Percentiles rank a stretch among this genome's conserved stretches.
phyloP scores from a whole-genome alignment of 2,797 vertebrate species.

The Acipenser oxyrinchus region DNA sequence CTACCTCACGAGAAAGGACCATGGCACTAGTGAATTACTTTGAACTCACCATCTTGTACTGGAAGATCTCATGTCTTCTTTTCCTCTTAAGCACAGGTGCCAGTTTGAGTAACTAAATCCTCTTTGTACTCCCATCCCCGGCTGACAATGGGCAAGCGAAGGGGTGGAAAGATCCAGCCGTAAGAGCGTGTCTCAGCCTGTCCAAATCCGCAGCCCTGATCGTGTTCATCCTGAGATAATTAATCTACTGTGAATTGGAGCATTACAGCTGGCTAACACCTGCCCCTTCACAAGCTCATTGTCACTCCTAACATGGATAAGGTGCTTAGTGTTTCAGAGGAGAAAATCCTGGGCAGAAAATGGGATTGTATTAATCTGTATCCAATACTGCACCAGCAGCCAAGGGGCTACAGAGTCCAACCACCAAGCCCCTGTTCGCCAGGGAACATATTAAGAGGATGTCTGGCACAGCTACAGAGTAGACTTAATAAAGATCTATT shows the following conservation, averaged over 20 bases:
- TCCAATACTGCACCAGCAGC: slow-evolving; percentile 45
- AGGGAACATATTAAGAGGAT: slow-evolving; percentile 14
- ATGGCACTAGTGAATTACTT: no score
- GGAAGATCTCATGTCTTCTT: no score
- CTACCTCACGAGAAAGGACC: no score
- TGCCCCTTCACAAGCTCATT: slow-evolving; percentile 47
- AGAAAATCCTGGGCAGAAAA: slow-evolving; percentile 69
- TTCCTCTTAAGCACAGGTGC: no score
- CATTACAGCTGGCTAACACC: slow-evolving; percentile 58
- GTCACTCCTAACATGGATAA: slow-evolving; percentile 57
- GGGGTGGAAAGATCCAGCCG: slow-evolving; percentile 5
- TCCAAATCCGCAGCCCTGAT: slow-evolving; percentile 12
- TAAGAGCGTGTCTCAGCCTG: slow-evolving; percentile 14
- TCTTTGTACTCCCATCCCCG: not conserved
- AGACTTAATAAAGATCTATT: no score
- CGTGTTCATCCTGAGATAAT: slow-evolving; percentile 53
- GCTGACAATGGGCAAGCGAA: slow-evolving; percentile 8
- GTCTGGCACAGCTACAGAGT: slow-evolving; percentile 20
- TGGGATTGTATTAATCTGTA: slow-evolving; percentile 72
- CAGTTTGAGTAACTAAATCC: no score
- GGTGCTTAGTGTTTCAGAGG: slow-evolving; percentile 53
- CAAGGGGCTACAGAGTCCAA: slow-evolving; percentile 44
- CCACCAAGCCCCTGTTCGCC: slow-evolving; percentile 24
- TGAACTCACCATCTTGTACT: no score
- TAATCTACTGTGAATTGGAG: slow-evolving; percentile 55